Evolutionary conservation across 2,113 vertebrate genomes (phyloP), one percentile per base, ranked within the genome.

Genomic region (Silurus glanis): DNA sequence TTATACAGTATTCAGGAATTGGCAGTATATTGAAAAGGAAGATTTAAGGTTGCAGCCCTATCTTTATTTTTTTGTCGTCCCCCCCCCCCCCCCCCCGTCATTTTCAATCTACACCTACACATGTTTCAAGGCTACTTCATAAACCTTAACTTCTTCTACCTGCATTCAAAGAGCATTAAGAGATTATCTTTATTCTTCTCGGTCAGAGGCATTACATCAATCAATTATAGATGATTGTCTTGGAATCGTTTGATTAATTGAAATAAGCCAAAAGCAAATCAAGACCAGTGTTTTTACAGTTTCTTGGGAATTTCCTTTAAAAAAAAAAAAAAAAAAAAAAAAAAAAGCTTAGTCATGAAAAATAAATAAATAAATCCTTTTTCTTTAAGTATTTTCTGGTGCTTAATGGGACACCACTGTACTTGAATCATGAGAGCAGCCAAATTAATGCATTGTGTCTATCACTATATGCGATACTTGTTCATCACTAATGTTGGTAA

Each of bases 101-200:
- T 86, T 0, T 82, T 5, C 28, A 37, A 37, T 85, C 9, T 64
- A 58, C 37, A 14, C 28, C 51, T 45, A 62, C 59, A 47, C 66
- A 66, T 67, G 76, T 74, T 71, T 37, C 37, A 85, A 82, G 53
- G 61, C 25, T 58, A 62, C 62, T 76, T 25, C 62, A 85, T 76
- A 6, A 25, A 53, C 61, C 83, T 78, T 53, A 25, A 53, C 61
- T 82, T 78, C 28, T 37, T 10, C 69, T 61, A 45, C 21, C 13
- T 80, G 10, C 62, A 79, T 76, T 62, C 23, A 53, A 17, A 76
- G 3, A 76, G 59, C 23, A 28, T 85, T 37, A 84, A 28, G 14
- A 66, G 28, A 61, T 51, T 12, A 21, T 51, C 69, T 47, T 4
- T 14, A 16, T 72, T 17, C 8, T 19, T 71, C 16, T 66, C 5